These are phyloP conservation scores for Tachysurus fulvidraco DNA, from an alignment of 2,113 vertebrate genomes.

Conservation along the genomic window DNA sequence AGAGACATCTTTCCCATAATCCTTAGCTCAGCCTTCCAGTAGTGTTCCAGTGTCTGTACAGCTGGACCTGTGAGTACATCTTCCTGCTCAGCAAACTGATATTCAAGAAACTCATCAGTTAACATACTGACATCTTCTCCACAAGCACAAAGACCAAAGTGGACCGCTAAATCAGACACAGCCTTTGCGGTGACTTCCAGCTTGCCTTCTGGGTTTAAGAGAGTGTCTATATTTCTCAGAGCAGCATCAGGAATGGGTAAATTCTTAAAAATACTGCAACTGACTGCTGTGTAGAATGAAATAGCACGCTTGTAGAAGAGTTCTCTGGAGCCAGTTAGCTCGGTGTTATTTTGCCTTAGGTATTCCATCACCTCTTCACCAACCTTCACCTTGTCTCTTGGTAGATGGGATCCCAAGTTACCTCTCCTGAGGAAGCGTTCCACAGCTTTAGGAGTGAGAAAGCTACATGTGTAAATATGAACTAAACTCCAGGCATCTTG, in stretches of 20 bases:
- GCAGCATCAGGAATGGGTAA: constrained; percentile 56
- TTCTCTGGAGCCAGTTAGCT: constrained; percentile 8
- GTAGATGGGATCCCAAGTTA: constrained; percentile 46
- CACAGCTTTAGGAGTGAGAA: constrained; percentile 36
- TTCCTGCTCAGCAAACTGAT: constrained; percentile 44
- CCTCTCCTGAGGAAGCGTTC: constrained; percentile 44
- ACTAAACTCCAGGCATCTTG: constrained; percentile 54
- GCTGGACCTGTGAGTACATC: background rate
- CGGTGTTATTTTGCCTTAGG: constrained; percentile 37
- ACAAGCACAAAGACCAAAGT: constrained; percentile 49
- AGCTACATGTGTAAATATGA: constrained; percentile 44
- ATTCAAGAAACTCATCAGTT: constrained; percentile 53
- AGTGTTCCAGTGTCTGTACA: constrained; percentile 39
- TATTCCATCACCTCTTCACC: constrained; percentile 52
- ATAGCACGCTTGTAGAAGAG: constrained; percentile 49
- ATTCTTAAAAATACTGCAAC: constrained; percentile 52
- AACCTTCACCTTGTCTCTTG: constrained; percentile 36
- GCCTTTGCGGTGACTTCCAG: constrained; percentile 34
- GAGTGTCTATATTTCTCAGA: constrained; percentile 51
- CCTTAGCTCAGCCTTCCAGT: constrained; percentile 58
- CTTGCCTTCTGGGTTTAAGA: constrained; percentile 58
- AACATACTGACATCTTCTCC: constrained; percentile 40
- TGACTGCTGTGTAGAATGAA: constrained; percentile 61
- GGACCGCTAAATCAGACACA: constrained; percentile 46
- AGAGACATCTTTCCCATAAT: constrained; percentile 23